These are phyloP conservation scores for Gymnosoma rotundatum DNA, from an alignment of 2,888 invertebrate species.

Conservation along the genomic window DNA sequence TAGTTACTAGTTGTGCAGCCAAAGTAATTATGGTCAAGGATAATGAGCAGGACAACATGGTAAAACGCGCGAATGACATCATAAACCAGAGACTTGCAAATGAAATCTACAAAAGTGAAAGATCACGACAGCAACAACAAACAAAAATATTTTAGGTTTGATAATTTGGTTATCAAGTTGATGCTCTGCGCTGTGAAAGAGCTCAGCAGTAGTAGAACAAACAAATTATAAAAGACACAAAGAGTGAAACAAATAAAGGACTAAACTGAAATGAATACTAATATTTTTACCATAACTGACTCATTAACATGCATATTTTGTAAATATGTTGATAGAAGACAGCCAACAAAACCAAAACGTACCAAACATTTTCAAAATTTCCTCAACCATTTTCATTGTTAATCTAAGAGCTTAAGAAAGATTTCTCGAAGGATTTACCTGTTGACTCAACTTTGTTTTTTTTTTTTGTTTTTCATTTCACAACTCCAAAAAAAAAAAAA, in stretches of 20 bases:
- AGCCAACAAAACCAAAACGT: not conserved
- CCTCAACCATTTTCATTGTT: slow-evolving; percentile 49
- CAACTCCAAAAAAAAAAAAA: not conserved
- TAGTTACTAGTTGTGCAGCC: slow-evolving; percentile 6
- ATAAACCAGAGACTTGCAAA: slow-evolving; percentile 41
- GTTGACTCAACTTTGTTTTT: slow-evolving; percentile 18
- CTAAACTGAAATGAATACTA: not conserved
- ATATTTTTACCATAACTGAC: slow-evolving; percentile 29
- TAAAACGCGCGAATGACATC: slow-evolving; percentile 55
- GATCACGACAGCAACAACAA: not conserved
- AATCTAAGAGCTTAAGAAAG: slow-evolving; percentile 31
- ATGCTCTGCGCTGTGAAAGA: not conserved
- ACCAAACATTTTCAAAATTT: slow-evolving; percentile 33
- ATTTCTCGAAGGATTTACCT: slow-evolving; percentile 46
- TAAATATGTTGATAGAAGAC: slow-evolving; percentile 1
- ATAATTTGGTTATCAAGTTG: too few species aligned
- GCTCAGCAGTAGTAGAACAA: slow-evolving; percentile 8
- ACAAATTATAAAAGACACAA: not conserved
- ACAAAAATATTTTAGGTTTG: too few species aligned
- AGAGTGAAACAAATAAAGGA: not conserved
- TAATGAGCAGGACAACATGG: slow-evolving; percentile 49
- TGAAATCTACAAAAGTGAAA: slow-evolving; percentile 29
- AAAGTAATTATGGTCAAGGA: slow-evolving; percentile 61
- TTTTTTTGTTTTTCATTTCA: not conserved
- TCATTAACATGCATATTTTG: slow-evolving; percentile 45